Evolutionary conservation across 1,140 invertebrate genomes (phyloP).

Genomic region (Bombus vancouverensis): DNA sequence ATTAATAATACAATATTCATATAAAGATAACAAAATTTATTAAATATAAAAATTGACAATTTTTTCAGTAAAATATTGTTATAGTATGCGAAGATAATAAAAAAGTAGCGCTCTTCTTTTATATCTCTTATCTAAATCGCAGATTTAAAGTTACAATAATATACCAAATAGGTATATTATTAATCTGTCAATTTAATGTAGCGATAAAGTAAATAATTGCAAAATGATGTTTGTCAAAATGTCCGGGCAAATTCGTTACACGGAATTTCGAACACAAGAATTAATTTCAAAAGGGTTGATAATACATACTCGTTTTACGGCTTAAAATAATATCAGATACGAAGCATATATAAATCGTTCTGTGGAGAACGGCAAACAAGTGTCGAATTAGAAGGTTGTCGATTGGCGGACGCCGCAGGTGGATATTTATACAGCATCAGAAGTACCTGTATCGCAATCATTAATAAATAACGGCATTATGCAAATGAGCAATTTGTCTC

Average conservation of each 20-base stretch:
- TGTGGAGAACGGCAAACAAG: slow-evolving; percentile 37
- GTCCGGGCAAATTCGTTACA: not conserved
- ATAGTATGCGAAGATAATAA: no score
- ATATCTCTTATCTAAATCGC: no score
- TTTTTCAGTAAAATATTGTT: no score
- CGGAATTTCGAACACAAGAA: no score
- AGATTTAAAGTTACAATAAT: no score
- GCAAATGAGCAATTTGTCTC: slow-evolving; percentile 78
- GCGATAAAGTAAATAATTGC: no score
- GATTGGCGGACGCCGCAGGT: slow-evolving; percentile 60
- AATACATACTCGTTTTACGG: not conserved
- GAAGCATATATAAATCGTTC: slow-evolving; percentile 37
- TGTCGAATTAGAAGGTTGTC: slow-evolving; percentile 65
- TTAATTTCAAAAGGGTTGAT: not conserved
- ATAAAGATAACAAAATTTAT: no score
- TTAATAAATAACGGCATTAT: slow-evolving; percentile 79
- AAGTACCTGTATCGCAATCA: slow-evolving; percentile 61
- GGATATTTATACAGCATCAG: slow-evolving; percentile 61
- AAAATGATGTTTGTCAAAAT: not conserved
- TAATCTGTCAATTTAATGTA: not conserved
- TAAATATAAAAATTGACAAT: no score
- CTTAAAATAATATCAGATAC: slow-evolving; percentile 19
- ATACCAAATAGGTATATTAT: no score
- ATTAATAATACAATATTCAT: no score
- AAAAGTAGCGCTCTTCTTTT: no score